A percentile compares a stretch with the other conserved stretches of the same genome.
These are phyloP conservation scores for Trachurus trachurus DNA, from an alignment of 2,797 vertebrate genomes.

Conservation along the genomic window DNA sequence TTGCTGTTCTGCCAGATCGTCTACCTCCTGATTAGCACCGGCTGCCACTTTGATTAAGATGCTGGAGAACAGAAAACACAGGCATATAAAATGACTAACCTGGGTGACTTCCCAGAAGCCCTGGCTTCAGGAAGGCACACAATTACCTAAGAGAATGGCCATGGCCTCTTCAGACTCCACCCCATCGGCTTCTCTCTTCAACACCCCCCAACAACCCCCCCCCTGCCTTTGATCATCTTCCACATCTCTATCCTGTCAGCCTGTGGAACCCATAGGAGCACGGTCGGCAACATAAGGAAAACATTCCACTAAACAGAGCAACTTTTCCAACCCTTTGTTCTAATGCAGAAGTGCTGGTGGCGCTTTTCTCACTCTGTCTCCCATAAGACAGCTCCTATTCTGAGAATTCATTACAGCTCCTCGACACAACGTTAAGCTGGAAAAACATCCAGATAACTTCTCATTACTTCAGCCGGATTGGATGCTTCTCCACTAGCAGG, in stretches of 20 bases:
- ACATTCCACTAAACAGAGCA: slow-evolving; percentile 19
- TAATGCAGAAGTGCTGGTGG: slow-evolving; percentile 24
- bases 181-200: slow-evolving; percentile 15
- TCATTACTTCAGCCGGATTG: slow-evolving; percentile 12
- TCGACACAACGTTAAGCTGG: background rate
- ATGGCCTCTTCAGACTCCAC: background rate
- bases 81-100: slow-evolving; percentile 76
- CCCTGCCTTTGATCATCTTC: slow-evolving; percentile 15
- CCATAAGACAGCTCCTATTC: slow-evolving; percentile 7
- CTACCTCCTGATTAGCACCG: slow-evolving; percentile 51
- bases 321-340: slow-evolving; percentile 5
- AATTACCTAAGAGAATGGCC: slow-evolving; percentile 50
- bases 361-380: slow-evolving; percentile 21
- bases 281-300: background rate
- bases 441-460: background rate
- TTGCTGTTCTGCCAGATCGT: slow-evolving; percentile 42
- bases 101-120: slow-evolving; percentile 70
- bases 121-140: slow-evolving; percentile 22
- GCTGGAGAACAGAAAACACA: slow-evolving; percentile 41
- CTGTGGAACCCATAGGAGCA: slow-evolving; percentile 32
- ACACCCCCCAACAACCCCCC: background rate
- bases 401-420: slow-evolving; percentile 35
- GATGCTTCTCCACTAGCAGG: background rate
- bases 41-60: slow-evolving; percentile 56
- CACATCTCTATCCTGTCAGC: slow-evolving; percentile 28